phyloP scores from a whole-genome alignment of 2,113 vertebrate species.

The Scopus umbretta region DNA sequence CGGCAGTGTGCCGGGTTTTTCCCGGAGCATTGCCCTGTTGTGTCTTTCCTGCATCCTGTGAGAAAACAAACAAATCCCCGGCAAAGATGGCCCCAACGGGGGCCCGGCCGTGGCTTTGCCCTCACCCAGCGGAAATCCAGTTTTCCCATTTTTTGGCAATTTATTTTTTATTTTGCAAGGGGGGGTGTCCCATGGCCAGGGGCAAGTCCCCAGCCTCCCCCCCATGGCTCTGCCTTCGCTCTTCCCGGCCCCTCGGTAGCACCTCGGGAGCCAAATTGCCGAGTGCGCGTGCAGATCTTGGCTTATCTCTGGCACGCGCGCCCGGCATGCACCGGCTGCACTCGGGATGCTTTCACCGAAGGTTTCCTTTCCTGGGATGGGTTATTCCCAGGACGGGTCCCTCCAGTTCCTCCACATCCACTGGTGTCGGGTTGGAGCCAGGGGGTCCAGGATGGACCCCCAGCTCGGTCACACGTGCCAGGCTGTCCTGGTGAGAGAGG shows the following conservation, averaged over 20 bases:
- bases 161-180: too few species aligned
- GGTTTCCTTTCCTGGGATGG: not conserved
- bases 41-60: slow-evolving; percentile 61
- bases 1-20: not conserved
- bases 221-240: not conserved
- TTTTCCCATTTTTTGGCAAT: not conserved
- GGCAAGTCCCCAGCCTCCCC: too few species aligned
- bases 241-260: not conserved
- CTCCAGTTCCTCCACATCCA: not conserved
- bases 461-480: rapidly evolving
- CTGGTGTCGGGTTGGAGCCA: not conserved
- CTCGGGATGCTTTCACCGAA: not conserved
- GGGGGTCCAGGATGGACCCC: not conserved
- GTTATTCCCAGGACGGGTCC: rapidly evolving
- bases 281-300: not conserved
- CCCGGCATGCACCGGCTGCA: not conserved
- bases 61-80: slow-evolving; percentile 30
- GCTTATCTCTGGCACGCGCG: not conserved
- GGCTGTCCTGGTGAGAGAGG: not conserved
- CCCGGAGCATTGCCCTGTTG: slow-evolving; percentile 18
- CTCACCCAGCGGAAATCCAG: not conserved
- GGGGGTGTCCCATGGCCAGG: rapidly evolving
- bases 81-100: not conserved
- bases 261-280: not conserved
- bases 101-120: not conserved